Evolutionary conservation across 2,797 vertebrate genomes (phyloP).

Genomic region (Sebastolobus alascanus): DNA sequence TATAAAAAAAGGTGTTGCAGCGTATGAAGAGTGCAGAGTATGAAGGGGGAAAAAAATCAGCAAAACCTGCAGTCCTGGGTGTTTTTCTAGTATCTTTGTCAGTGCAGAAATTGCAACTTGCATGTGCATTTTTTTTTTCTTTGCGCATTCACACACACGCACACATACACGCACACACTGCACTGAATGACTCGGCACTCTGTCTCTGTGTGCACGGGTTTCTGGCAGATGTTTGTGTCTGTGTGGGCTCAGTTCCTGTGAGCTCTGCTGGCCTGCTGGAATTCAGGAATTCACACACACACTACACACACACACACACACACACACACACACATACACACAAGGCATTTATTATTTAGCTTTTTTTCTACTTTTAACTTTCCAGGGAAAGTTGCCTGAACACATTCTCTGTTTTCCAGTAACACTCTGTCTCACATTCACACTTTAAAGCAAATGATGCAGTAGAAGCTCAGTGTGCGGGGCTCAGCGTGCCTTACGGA

Average conservation of each 20-base stretch:
- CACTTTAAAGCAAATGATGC: not conserved
- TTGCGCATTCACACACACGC: not conserved
- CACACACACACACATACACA: constrained; percentile 27
- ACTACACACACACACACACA: constrained; percentile 25
- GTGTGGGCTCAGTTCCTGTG: constrained; percentile 75
- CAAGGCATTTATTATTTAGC: constrained; percentile 59
- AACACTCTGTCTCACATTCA: constrained; percentile 14
- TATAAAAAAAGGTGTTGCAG: not conserved
- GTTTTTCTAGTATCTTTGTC: not conserved
- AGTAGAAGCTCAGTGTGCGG: not conserved
- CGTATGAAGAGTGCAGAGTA: not conserved
- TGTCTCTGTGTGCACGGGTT: constrained; percentile 41
- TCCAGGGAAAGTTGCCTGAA: constrained; percentile 42
- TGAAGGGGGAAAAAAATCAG: not conserved
- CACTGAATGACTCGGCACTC: constrained; percentile 59
- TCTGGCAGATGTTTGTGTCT: constrained; percentile 72
- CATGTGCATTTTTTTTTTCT: not conserved
- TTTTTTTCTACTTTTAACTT: constrained; percentile 37
- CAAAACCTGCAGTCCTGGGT: not conserved
- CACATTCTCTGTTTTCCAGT: constrained; percentile 39
- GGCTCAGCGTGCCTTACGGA: not conserved
- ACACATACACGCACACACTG: constrained; percentile 20
- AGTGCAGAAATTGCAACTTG: constrained; percentile 3
- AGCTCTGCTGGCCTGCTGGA: constrained; percentile 70
- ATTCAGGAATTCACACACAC: constrained; percentile 58